These are phyloP conservation scores for Lepeophtheirus salmonis DNA, from an alignment of 1,140 invertebrate genomes.

Conservation along the genomic window DNA sequence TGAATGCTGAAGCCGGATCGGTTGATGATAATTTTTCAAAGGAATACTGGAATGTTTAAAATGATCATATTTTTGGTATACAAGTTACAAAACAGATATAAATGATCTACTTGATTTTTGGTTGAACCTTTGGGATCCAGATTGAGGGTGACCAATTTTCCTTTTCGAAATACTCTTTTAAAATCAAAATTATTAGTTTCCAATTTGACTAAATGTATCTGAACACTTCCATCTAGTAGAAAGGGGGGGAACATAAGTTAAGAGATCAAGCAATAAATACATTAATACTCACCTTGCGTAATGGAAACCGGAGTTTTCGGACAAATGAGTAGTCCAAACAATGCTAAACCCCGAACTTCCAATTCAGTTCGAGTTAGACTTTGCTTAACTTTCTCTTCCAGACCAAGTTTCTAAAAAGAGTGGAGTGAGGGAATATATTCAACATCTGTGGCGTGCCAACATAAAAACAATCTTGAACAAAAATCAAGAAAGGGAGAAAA, in stretches of 20 bases:
- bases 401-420: neutral
- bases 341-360: neutral
- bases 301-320: neutral
- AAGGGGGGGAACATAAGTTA: neutral
- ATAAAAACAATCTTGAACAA: no score
- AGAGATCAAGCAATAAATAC: neutral
- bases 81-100: no score
- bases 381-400: neutral
- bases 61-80: no score
- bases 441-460: no score
- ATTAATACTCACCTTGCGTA: neutral
- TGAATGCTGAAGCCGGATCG: neutral
- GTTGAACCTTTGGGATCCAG: neutral
- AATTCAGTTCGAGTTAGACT: neutral
- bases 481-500: no score
- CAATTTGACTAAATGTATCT: neutral
- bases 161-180: neutral
- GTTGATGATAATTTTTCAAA: neutral
- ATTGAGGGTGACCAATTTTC: neutral
- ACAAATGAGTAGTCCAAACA: neutral
- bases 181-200: neutral
- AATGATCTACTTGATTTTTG: neutral
- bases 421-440: no score
- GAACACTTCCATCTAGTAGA: neutral
- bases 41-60: neutral